phyloP scores from a whole-genome alignment of 2,113 vertebrate species.

The Ictalurus punctatus region DNA sequence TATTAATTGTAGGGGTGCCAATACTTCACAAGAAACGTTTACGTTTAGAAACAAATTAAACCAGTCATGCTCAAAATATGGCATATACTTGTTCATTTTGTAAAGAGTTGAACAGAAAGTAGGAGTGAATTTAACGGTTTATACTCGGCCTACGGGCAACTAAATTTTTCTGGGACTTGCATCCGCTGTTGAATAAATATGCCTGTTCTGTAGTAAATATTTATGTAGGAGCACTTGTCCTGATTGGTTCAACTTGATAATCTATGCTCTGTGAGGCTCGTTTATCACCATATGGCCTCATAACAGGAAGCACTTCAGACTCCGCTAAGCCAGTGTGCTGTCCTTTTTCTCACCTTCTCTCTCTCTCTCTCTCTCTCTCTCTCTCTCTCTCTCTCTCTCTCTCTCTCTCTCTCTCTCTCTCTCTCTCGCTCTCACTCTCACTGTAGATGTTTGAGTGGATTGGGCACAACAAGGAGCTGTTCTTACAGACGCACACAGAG shows the following conservation, averaged over 20 bases:
- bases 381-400: conserved; percentile 22
- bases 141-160: neutral
- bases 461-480: conserved; percentile 96
- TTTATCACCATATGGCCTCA: conserved; percentile 27
- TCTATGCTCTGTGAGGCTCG: conserved; percentile 30
- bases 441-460: conserved; percentile 98
- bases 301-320: conserved; percentile 32
- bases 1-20: neutral
- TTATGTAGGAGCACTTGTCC: conserved; percentile 22
- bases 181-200: conserved; percentile 37
- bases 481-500: conserved; percentile 91
- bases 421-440: neutral
- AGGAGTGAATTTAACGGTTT: conserved; percentile 21
- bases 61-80: neutral
- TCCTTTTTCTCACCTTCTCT: conserved; percentile 10
- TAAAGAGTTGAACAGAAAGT: neutral
- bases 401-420: conserved; percentile 4
- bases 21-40: neutral
- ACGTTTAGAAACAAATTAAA: neutral
- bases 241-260: conserved; percentile 26
- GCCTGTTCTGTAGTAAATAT: conserved; percentile 44
- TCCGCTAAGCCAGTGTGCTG: conserved; percentile 12
- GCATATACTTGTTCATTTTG: neutral
- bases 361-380: conserved; percentile 13
- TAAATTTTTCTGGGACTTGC: conserved; percentile 12